Conservation (phyloP, 2,113 vertebrate genomes). For the Pardalotus punctatus region DNA sequence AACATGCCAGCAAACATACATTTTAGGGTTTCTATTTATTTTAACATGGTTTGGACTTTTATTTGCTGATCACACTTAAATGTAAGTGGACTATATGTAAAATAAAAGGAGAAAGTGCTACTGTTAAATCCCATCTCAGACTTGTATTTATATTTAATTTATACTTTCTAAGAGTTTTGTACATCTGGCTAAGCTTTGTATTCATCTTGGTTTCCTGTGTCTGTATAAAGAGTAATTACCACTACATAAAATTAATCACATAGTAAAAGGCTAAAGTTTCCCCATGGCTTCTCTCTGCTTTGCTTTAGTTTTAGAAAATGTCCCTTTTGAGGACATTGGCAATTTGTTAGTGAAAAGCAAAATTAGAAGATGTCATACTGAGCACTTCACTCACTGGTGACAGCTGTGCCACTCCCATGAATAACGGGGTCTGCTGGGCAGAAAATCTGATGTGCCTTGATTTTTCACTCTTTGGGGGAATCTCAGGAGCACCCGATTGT, state of each 20-base stretch:
- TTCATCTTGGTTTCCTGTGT: neutral
- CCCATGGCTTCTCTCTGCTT: neutral
- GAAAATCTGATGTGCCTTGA: slow-evolving; percentile 93
- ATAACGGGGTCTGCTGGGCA: slow-evolving; percentile 91
- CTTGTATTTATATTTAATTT: neutral
- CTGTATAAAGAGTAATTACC: neutral
- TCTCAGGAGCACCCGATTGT: slow-evolving; percentile 88
- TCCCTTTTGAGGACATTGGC: neutral
- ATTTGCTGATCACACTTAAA: neutral
- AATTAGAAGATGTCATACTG: neutral
- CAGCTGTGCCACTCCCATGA: slow-evolving; percentile 99
- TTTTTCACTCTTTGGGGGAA: slow-evolving; percentile 97
- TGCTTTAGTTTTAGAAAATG: neutral
- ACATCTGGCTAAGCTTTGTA: neutral
- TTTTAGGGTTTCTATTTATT: neutral
- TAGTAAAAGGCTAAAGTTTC: neutral
- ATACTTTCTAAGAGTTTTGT: neutral
- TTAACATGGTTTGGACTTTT: neutral
- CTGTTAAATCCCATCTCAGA: neutral
- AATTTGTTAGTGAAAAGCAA: neutral
- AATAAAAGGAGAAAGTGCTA: neutral
- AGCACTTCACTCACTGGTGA: slow-evolving; percentile 86
- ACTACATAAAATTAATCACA: neutral
- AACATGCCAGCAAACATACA: neutral
- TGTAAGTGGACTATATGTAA: neutral